Base-by-base conservation (phyloP, 2,113 vertebrate genomes). In the Oxyura jamaicensis region DNA sequence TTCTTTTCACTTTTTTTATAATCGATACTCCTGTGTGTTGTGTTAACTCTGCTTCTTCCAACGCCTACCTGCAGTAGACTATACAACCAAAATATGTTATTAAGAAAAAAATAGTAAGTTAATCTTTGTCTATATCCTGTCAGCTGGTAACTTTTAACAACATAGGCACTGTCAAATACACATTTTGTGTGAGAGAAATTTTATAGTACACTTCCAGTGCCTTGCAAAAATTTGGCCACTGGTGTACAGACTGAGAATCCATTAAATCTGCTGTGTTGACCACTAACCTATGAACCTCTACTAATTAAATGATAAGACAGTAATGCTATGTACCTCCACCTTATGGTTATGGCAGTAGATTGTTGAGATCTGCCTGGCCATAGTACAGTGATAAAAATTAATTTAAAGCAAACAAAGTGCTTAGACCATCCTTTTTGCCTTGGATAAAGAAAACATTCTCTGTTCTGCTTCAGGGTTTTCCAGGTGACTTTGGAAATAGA, bases 401-500 rank as follows among this genome's bases (percentile, higher is more conserved):
- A 25, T 50, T 50, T 13, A 50, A 23, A 23, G 13, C 48, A 50
- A 23, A 23, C 22, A 50, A 50, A 50, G 36, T 42, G 31, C 93
- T 83, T 59, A 87, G 36, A 83, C 44, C 17, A 81, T 8, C 23
- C 35, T 81, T 53, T 1, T 2, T 63, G 31, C 55, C 52, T 86
- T 72, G 36, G 58, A 52, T 91, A 73, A 91, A 92, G 14, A 87
- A 67, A 35, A 2, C 39, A 39, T 79, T 92, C 56, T 95, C 12
- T 82, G 8, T 89, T 95, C 50, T 85, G 23, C 35, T 92, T 72
- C 82, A 97, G 99, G 99, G 99, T 74, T 98, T 99, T 92, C 97
- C 98, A 42, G 99, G 99, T 83, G 99, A 98, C 82, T 98, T 97
- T 59, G 99, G 99, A 35, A 99, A 99, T 22, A 98, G 99, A 97